Base-by-base conservation (phyloP, 35 echinoderm and acorn worm species). In the Acanthaster planci region DNA sequence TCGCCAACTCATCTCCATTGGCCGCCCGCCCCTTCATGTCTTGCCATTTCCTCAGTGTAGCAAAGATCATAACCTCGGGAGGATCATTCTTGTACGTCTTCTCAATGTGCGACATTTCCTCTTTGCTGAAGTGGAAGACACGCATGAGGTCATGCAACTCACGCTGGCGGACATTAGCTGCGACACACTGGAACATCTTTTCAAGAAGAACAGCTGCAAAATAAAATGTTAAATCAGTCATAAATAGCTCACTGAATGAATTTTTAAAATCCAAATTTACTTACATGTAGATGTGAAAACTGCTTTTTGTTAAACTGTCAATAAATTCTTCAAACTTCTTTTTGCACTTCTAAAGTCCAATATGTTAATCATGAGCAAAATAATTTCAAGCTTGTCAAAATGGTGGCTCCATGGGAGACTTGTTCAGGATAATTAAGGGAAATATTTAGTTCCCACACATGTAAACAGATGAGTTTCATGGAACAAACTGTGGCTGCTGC, bases 111-210 rank as follows among this genome's bases (percentile, higher is more conserved):
- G 76, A 80, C 77, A 88, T 94, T 40, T 88, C 87, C 4, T 98
- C 95, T 38, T 91, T 93, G n/a, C 22, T 87, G 77, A 98, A 98
- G 40, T 88, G 95, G 40, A 98, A 93, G 39, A 93, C 95, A 35
- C 95, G 84, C 95, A 98, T 98, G 76, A 98, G 64, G 40, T 98
- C 91, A n/a, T 93, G 92, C n/a, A 84, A 78, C 52, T 98, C 92
- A 23, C 95, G 39, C 39, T 98, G 91, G 38, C 91, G 88, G 16
- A 98, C 58, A 47, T 98, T 98, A 22, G 86, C 83, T 1, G 95
- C 92, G 8, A 93, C 92, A 36, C 92, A 94, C 2, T 87, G 75
- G 55, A 93, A 98, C 95, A 98, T 98, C 47, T 86, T 90, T 51
- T 57, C 56, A 76, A 98, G 57, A 21, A 98, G 81, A 30, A 77